Base-by-base conservation (phyloP, 2,888 invertebrate species). In the Boloria selene region DNA sequence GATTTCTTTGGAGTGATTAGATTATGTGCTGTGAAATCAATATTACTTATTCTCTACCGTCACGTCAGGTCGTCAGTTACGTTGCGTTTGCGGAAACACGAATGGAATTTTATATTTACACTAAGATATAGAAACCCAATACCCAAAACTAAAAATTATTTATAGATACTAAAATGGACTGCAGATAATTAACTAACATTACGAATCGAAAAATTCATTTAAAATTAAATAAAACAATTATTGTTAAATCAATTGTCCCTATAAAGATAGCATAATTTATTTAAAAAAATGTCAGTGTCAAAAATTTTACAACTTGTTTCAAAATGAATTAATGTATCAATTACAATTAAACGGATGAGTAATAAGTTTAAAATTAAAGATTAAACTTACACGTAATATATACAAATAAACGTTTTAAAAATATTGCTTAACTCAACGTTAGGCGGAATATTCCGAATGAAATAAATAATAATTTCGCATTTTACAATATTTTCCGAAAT, bases 361-460 rank as follows among this genome's bases (percentile, higher is more conserved):
- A 10, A 18, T n/a, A n/a, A 56, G 3, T 22, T 22, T 42, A 56
- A 5, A 26, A 45, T 13, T 4, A 56, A 13, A 17, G 38, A 59
- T 38, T 52, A 68, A 71, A 69, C 64, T 65, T 68, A 66, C 65
- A 74, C 49, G 49, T 49, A 65, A 72, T 72, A 71, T 72, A 71
- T 58, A 74, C 45, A 73, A 72, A 74, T 75, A 72, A 49, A 52
- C 68, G 70, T 72, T 75, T 56, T 45, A 76, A 75, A 74, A 76
- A 75, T 80, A 83, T 83, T 82, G 82, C 84, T 85, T 80, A 84
- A 78, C 78, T 81, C 78, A 82, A 79, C 78, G 76, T 81, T 83
- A 86, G 86, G 84, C 86, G 87, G 87, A 87, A 70, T 69, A 61
- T 45, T 66, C 26, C 56, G 49, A 53, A 61, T 63, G 61, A 59